These are phyloP conservation scores for Shargacucullia verbasci DNA, from an alignment of 2,888 invertebrate genomes.

Conservation along the genomic window DNA sequence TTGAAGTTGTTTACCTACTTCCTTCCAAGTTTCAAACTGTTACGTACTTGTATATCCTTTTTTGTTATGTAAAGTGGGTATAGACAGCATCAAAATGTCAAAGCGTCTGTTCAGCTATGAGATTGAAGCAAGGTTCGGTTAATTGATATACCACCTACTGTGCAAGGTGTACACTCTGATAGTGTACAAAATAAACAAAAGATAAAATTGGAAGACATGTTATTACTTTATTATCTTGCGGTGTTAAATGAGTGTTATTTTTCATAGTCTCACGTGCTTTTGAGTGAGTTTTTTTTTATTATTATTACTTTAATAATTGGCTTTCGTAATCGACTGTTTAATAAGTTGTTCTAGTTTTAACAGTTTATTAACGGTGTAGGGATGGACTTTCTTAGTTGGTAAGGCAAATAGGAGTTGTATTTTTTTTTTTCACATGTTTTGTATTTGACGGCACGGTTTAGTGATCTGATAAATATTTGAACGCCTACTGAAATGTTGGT, in stretches of 20 bases:
- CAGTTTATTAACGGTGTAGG: not conserved
- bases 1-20: slow-evolving; percentile 22
- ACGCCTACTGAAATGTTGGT: too few relatives aligned
- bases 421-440: too few relatives aligned
- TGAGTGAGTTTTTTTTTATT: slow-evolving; percentile 8
- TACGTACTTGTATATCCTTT: slow-evolving; percentile 38
- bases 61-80: slow-evolving; percentile 37
- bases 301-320: slow-evolving; percentile 9
- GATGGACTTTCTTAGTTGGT: not conserved
- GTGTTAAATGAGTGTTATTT: not conserved
- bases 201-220: slow-evolving; percentile 34
- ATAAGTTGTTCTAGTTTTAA: not conserved
- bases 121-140: slow-evolving; percentile 7
- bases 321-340: slow-evolving; percentile 5
- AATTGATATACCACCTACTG: slow-evolving; percentile 17
- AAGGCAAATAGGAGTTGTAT: not conserved
- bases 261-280: slow-evolving; percentile 3
- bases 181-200: slow-evolving; percentile 26
- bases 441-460: too few relatives aligned
- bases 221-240: slow-evolving; percentile 11
- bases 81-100: slow-evolving; percentile 16
- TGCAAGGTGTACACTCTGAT: not conserved
- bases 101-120: not conserved
- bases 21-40: slow-evolving; percentile 15
- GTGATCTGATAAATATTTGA: too few relatives aligned